Conservation (phyloP, 2,113 vertebrate genomes). For the Plecturocebus donacophilus region DNA sequence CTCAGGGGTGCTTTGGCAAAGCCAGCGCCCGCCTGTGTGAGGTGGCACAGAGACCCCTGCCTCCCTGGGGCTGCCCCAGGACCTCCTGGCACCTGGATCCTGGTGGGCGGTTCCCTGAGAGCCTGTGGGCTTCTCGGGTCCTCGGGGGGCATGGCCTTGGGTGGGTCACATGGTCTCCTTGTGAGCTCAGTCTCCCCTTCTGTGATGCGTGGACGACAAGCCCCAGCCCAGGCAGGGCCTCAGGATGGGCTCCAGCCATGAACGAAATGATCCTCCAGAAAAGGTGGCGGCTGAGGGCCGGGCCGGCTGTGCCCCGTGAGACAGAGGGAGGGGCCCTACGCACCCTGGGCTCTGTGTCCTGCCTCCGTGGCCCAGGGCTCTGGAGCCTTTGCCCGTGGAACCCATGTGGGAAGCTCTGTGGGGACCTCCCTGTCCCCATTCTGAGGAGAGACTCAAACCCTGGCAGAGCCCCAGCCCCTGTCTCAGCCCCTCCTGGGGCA, state of each 20-base stretch:
- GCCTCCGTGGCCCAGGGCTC: not conserved
- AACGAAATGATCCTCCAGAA: rapidly evolving
- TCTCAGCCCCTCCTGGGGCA: not conserved
- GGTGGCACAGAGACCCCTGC: too few relatives aligned
- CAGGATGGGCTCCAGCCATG: rapidly evolving
- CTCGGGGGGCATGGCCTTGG: rapidly evolving
- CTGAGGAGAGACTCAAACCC: not conserved
- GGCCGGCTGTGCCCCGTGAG: not conserved
- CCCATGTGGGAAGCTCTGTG: not conserved
- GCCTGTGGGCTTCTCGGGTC: not conserved
- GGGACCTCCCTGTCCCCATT: too few relatives aligned
- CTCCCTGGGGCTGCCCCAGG: rapidly evolving
- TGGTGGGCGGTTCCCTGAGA: rapidly evolving
- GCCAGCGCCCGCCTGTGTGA: rapidly evolving
- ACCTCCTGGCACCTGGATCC: not conserved
- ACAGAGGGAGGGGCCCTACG: not conserved
- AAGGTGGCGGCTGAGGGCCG: rapidly evolving
- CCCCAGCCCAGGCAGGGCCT: rapidly evolving
- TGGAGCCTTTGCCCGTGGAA: not conserved
- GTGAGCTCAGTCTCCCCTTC: not conserved
- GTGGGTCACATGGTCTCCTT: not conserved
- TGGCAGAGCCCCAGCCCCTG: too few relatives aligned
- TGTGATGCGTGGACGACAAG: rapidly evolving
- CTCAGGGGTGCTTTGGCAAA: not conserved
- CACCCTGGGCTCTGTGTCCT: not conserved